Evolutionary conservation across 1,140 invertebrate species (phyloP), one percentile per base, ranked within the genome.

Genomic region (Pseudomyrmex gracilis): DNA sequence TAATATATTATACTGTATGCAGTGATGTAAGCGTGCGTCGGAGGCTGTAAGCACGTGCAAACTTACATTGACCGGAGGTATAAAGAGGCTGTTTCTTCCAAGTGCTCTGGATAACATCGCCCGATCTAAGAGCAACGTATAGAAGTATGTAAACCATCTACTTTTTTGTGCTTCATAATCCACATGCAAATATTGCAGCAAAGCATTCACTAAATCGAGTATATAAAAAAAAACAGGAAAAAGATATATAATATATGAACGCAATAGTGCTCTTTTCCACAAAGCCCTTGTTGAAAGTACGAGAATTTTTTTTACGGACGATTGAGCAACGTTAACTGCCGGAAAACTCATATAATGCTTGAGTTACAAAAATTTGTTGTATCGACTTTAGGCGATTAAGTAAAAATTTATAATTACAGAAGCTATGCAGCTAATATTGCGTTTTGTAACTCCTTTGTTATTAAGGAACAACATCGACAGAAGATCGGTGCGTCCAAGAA

Each of bases 31-130:
- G 82, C 74, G 85, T 90, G 86, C 76, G 49, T 83, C 34, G 76
- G 5, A 34, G 34, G 82, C 70, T 85, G 76, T 85, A 90, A 90
- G 82, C 78, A 84, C 84, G 87, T 90, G 89, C 88, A 90, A 85
- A 88, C 88, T 90, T 90, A 89, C 89, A 86, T 85, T 47, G 24
- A 83, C 61, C 73, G 77, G 89, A 82, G 70, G 82, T 87, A 85
- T 87, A 91, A 34, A 93, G 92, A 93, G 91, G 93, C 92, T 93
- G 93, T 93, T 93, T 93, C 92, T 92, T 92, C 84, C 89, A 89
- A 89, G 85, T 91, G 85, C 80, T 89, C 84, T 78, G 63, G 74
- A 87, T 83, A 87, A 58, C 88, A 61, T 87, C 74, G 68, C 53
- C 47, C 43, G 58, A 85, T 80, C 70, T 85, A 86, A 89, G 74